A percentile compares a stretch with the other conserved stretches of the same genome.
phyloP scores from a whole-genome alignment of 2,888 invertebrate species.

The Campoletis raptor region DNA sequence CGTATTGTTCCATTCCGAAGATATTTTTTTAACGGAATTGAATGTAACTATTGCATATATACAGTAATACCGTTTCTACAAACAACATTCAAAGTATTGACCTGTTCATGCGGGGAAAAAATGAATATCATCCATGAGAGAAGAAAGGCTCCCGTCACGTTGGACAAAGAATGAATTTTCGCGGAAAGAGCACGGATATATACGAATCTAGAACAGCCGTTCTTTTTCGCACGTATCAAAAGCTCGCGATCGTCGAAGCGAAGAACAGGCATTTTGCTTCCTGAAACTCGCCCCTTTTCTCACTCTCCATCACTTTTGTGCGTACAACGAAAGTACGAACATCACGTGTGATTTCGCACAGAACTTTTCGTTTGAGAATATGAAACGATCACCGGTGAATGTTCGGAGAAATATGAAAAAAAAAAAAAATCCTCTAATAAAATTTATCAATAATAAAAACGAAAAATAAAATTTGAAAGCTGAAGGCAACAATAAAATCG shows the following conservation, averaged over 20 bases:
- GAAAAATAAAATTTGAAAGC: not conserved
- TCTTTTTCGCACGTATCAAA: constrained; percentile 71
- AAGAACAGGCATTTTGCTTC: constrained; percentile 55
- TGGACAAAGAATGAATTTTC: constrained; percentile 59
- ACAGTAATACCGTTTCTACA: not conserved
- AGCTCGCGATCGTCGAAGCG: constrained; percentile 53
- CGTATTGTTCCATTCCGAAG: not conserved
- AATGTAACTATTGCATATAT: not conserved
- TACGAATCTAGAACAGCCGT: constrained; percentile 65
- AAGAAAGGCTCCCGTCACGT: constrained; percentile 57
- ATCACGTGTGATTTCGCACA: constrained; percentile 80
- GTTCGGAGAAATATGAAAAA: constrained; percentile 27
- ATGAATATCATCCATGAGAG: constrained; percentile 34
- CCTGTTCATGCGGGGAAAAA: constrained; percentile 6
- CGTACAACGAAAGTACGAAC: constrained; percentile 68
- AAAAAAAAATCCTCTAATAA: constrained; percentile 21
- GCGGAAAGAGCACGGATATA: constrained; percentile 46
- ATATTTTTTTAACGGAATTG: not conserved
- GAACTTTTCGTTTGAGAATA: constrained; percentile 74
- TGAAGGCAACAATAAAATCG: not conserved
- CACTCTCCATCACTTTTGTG: constrained; percentile 64
- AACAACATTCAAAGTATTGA: constrained; percentile 30
- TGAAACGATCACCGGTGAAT: constrained; percentile 64
- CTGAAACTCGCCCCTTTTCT: constrained; percentile 62
- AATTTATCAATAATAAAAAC: constrained; percentile 7